phyloP scores from a whole-genome alignment of 2,113 vertebrate genomes.

The Elgaria multicarinata region DNA sequence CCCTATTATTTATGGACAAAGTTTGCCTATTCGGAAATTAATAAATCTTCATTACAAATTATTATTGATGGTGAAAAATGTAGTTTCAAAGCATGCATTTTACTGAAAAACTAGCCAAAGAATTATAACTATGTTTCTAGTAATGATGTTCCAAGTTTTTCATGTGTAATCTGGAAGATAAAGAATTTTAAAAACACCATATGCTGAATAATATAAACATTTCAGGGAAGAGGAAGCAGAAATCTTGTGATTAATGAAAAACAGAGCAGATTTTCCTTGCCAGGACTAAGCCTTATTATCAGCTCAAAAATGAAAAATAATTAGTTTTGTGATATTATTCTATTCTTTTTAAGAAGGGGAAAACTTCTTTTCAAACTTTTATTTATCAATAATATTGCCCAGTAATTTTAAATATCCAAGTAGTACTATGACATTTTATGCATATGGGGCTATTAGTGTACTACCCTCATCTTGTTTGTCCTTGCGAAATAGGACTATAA shows the following conservation, averaged over 20 bases:
- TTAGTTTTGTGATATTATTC: constrained; percentile 46
- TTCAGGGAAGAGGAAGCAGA: constrained; percentile 30
- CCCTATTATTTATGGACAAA: not conserved
- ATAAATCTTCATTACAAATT: constrained; percentile 6
- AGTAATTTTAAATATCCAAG: constrained; percentile 34
- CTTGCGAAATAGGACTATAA: not conserved
- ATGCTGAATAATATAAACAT: constrained; percentile 46
- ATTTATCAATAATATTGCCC: constrained; percentile 1
- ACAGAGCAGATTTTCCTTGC: constrained; percentile 39
- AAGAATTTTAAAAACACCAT: constrained; percentile 49
- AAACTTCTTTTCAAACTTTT: constrained; percentile 39
- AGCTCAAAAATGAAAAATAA: constrained; percentile 54
- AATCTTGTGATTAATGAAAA: constrained; percentile 55
- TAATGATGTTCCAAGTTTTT: constrained; percentile 41
- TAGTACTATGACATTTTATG: not conserved
- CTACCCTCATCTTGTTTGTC: not conserved
- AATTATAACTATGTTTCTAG: constrained; percentile 44
- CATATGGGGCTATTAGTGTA: not conserved
- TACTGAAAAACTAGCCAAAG: constrained; percentile 31
- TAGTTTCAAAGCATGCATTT: constrained; percentile 21
- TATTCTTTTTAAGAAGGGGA: constrained; percentile 40
- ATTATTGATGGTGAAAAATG: not conserved
- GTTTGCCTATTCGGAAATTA: constrained; percentile 12
- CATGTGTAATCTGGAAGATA: constrained; percentile 36
- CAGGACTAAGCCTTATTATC: constrained; percentile 60